phyloP scores from a whole-genome alignment of 2,888 invertebrate genomes.

The Lithophane leautieri region DNA sequence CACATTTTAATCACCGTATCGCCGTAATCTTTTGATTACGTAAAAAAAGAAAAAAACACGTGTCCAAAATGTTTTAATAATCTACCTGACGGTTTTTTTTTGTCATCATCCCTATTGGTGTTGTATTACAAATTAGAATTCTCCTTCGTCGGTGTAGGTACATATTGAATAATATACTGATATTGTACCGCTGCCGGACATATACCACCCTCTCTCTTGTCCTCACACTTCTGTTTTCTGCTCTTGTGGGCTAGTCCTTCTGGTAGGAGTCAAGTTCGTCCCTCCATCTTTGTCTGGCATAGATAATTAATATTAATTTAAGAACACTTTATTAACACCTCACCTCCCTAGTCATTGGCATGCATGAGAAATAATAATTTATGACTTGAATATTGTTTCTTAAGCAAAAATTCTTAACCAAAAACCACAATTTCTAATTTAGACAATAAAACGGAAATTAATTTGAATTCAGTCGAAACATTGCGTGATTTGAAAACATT shows the following conservation, averaged over 20 bases:
- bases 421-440: constrained; percentile 24
- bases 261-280: background rate
- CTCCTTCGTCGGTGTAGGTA: background rate
- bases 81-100: no score
- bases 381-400: background rate
- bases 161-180: no score
- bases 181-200: no score
- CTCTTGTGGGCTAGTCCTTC: background rate
- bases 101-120: background rate
- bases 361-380: background rate
- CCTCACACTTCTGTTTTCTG: background rate
- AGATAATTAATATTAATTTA: background rate
- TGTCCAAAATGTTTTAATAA: no score
- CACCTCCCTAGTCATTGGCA: background rate
- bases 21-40: no score
- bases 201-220: background rate
- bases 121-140: background rate
- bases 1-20: no score
- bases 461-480: background rate
- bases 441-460: constrained; percentile 24
- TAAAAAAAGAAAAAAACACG: no score
- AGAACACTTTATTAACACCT: background rate
- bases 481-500: constrained; percentile 46
- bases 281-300: background rate
- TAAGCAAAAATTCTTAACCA: background rate